A percentile compares a stretch with the other conserved stretches of the same genome.
These are phyloP conservation scores for Heliconius charithonia DNA, from an alignment of 2,888 invertebrate genomes.

Conservation along the genomic window DNA sequence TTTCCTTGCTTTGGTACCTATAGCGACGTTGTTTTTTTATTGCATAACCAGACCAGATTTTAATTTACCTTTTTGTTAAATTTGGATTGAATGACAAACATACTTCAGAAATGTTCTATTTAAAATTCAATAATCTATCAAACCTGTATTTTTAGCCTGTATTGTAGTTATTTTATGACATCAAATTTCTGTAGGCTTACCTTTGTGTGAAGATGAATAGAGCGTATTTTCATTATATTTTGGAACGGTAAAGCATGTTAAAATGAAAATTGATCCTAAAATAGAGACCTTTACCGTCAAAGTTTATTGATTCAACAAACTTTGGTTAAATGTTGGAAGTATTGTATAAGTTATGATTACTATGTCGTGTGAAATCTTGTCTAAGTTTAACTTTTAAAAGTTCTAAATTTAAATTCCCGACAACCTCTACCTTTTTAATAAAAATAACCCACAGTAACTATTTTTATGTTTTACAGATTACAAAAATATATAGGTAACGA, in stretches of 20 bases:
- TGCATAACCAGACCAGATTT: too few relatives aligned
- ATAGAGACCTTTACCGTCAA: background rate
- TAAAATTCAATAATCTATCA: background rate
- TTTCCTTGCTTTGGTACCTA: too few relatives aligned
- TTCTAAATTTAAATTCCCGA: too few relatives aligned
- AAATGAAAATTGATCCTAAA: background rate
- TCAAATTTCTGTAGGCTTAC: background rate
- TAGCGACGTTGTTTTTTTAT: too few relatives aligned
- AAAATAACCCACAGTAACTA: too few relatives aligned
- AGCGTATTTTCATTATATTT: conserved; percentile 34
- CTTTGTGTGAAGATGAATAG: conserved; percentile 35
- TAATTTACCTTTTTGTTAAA: too few relatives aligned
- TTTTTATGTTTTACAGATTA: too few relatives aligned
- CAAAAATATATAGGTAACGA: too few relatives aligned
- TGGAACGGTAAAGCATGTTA: conserved; percentile 24
- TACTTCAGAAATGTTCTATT: background rate
- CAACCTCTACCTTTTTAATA: too few relatives aligned
- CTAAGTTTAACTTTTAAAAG: background rate
- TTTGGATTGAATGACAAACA: background rate
- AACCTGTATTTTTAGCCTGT: background rate
- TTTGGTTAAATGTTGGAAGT: background rate
- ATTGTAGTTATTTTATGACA: background rate
- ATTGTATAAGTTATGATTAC: background rate
- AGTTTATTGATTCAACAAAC: background rate
- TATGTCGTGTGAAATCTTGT: background rate